A percentile compares a stretch with the other conserved stretches of the same genome.
Evolutionary conservation across 1,140 invertebrate species (phyloP).

Genomic region (Saccostrea cuccullata): DNA sequence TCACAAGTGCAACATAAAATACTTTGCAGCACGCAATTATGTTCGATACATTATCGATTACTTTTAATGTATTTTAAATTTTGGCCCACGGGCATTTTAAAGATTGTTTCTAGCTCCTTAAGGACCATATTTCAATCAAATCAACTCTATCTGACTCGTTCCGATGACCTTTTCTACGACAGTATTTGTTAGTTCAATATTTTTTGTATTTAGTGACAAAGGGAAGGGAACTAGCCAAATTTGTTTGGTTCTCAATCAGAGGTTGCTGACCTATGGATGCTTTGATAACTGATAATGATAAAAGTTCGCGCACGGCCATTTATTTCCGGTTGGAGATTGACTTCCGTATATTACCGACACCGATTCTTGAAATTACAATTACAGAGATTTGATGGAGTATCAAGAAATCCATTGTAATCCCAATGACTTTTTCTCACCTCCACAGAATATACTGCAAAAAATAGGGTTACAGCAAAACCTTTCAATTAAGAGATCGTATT

Average conservation of each 20-base stretch:
- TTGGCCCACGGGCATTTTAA: no score
- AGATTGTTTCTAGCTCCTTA: no score
- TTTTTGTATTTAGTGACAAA: background rate
- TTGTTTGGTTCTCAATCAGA: background rate
- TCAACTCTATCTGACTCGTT: no score
- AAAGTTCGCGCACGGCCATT: constrained; percentile 14
- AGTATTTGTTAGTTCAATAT: background rate
- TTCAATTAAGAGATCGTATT: background rate
- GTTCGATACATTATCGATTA: no score
- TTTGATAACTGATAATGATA: constrained; percentile 25
- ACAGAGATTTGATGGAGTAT: background rate
- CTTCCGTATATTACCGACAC: background rate
- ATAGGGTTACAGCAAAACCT: background rate
- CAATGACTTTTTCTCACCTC: background rate
- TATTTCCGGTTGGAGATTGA: constrained; percentile 33
- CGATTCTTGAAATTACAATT: background rate
- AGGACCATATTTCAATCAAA: no score
- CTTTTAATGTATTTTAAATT: no score
- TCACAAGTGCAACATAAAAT: no score
- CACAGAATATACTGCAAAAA: background rate
- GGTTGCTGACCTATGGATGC: background rate
- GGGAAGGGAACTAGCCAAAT: background rate
- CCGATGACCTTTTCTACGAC: no score
- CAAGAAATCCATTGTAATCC: background rate
- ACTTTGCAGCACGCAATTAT: no score